phyloP scores from a whole-genome alignment of 2,113 vertebrate genomes.

The Stictonetta naevosa region DNA sequence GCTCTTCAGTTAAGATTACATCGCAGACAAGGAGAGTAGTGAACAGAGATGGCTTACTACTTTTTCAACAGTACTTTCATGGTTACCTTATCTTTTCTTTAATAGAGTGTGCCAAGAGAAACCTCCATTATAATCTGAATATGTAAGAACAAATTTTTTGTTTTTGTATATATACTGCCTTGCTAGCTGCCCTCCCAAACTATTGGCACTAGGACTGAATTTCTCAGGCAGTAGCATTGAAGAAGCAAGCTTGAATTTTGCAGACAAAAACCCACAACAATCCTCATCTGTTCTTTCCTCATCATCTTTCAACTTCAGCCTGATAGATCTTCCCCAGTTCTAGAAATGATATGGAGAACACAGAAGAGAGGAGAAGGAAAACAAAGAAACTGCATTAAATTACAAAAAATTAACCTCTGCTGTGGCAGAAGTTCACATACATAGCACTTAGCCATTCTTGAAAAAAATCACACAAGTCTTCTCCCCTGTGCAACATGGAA shows the following conservation, averaged over 20 bases:
- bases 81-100: not conserved
- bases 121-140: not conserved
- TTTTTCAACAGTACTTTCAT: not conserved
- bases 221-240: not conserved
- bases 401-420: not conserved
- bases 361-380: not conserved
- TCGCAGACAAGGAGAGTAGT: not conserved
- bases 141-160: not conserved
- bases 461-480: not conserved
- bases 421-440: not conserved
- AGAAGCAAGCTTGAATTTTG: not conserved
- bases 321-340: not conserved
- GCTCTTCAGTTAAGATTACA: conserved; percentile 1
- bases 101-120: not conserved
- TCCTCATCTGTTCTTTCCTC: not conserved
- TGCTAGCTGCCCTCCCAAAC: not conserved
- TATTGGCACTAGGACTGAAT: not conserved
- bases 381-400: not conserved
- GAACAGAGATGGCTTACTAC: not conserved
- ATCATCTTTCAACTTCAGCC: not conserved
- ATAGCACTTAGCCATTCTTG: conserved; percentile 4
- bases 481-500: conserved; percentile 16
- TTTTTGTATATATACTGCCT: not conserved
- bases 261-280: not conserved
- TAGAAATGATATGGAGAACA: not conserved